A percentile compares a stretch with the other conserved stretches of the same genome.
Conservation (phyloP, 2,113 vertebrate genomes). For the Agelaius tricolor region DNA sequence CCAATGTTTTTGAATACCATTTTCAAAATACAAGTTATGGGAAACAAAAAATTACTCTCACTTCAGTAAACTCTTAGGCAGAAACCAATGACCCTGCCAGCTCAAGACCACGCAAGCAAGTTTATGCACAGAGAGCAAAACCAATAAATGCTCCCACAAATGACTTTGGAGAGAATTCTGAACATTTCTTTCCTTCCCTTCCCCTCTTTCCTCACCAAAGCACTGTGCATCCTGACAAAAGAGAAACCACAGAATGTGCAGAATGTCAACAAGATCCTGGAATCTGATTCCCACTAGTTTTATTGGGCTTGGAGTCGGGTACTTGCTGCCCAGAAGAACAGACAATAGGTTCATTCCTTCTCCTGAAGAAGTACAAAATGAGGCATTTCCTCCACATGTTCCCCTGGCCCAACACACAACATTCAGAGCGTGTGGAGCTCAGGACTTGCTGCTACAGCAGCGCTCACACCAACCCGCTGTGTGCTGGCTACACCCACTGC, state of each 20-base stretch:
- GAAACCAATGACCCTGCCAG: background rate
- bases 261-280: conserved; percentile 44
- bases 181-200: conserved; percentile 27
- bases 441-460: background rate
- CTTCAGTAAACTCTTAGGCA: background rate
- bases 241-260: conserved; percentile 58
- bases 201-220: conserved; percentile 10
- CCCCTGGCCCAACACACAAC: background rate
- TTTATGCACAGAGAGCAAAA: background rate
- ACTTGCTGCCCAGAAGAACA: background rate
- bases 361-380: background rate
- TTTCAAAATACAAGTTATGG: background rate
- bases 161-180: background rate
- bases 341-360: conserved; percentile 49
- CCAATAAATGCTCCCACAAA: background rate
- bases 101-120: background rate
- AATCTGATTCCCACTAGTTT: conserved; percentile 13
- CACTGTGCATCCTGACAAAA: conserved; percentile 18
- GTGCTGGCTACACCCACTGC: rapidly evolving
- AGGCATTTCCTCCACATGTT: conserved; percentile 35
- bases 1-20: background rate
- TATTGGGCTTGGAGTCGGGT: background rate
- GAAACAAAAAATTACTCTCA: background rate
- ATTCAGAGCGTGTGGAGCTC: background rate
- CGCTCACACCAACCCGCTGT: rapidly evolving